Conservation (phyloP, 2,113 vertebrate genomes). For the Uropsilus gracilis region DNA sequence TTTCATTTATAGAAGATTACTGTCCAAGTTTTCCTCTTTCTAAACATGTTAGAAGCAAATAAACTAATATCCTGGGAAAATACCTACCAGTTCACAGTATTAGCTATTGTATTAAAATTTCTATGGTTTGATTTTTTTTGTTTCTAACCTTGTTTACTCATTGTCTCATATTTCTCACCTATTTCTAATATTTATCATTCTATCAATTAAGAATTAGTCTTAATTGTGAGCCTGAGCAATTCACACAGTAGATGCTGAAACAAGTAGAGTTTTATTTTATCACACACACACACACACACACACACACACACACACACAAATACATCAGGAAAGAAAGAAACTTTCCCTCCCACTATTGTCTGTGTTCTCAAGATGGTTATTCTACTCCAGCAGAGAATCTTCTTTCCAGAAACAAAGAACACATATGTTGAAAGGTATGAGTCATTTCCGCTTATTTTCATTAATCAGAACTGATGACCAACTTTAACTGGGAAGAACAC, state of each 20-base stretch:
- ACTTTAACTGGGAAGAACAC: not conserved
- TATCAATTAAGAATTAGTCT: slow-evolving; percentile 15
- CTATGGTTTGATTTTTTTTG: not conserved
- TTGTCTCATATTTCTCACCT: not conserved
- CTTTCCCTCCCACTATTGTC: not conserved
- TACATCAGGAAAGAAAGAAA: not conserved
- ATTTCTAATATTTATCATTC: slow-evolving; percentile 15
- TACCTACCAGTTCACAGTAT: not conserved
- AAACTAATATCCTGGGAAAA: not conserved
- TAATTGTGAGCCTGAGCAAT: not conserved
- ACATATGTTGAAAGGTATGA: not conserved
- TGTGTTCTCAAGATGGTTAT: not conserved
- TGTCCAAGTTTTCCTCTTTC: not conserved
- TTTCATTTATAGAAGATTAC: not conserved
- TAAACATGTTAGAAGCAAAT: slow-evolving; percentile 22
- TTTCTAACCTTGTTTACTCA: not conserved
- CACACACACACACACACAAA: too few relatives aligned
- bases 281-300: too few relatives aligned
- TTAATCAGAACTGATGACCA: not conserved
- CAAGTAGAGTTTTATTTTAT: not conserved
- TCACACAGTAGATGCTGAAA: not conserved
- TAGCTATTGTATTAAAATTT: not conserved
- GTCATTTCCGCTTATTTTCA: not conserved
- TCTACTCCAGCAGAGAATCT: not conserved
- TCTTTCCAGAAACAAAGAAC: not conserved